A percentile compares a stretch with the other conserved stretches of the same genome.
These are phyloP conservation scores for Scomberomorus guttatus DNA, from an alignment of 2,797 vertebrate genomes.

Conservation along the genomic window DNA sequence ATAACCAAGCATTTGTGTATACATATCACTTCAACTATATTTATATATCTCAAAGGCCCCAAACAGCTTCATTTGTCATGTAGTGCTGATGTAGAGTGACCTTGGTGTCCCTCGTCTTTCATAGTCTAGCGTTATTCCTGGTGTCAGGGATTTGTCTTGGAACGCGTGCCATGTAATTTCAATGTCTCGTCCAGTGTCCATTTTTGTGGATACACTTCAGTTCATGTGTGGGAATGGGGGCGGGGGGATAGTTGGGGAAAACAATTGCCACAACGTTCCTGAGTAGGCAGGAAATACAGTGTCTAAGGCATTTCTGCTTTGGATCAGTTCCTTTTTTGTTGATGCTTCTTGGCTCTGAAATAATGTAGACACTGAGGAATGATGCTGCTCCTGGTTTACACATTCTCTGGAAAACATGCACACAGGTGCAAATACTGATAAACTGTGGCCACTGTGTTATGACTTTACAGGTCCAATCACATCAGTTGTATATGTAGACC, in stretches of 20 bases:
- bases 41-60: conserved; percentile 25
- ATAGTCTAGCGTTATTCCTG: conserved; percentile 76
- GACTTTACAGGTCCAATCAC: background rate
- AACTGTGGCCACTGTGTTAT: background rate
- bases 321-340: conserved; percentile 43
- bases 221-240: conserved; percentile 27
- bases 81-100: conserved; percentile 60
- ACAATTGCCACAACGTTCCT: conserved; percentile 53
- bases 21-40: conserved; percentile 35
- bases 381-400: conserved; percentile 21
- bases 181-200: conserved; percentile 80
- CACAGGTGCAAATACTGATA: background rate
- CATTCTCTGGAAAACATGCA: background rate
- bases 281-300: conserved; percentile 38
- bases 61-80: conserved; percentile 48
- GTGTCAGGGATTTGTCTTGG: conserved; percentile 83
- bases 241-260: conserved; percentile 53
- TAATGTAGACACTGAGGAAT: conserved; percentile 36
- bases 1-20: conserved; percentile 53
- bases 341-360: conserved; percentile 30
- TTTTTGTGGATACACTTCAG: conserved; percentile 71
- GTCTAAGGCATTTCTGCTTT: conserved; percentile 43
- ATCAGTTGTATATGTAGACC: background rate
- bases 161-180: conserved; percentile 83
- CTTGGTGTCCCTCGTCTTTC: conserved; percentile 65